Evolutionary conservation across 2,888 invertebrate genomes (phyloP).

Genomic region (Trachelus iudaicus): DNA sequence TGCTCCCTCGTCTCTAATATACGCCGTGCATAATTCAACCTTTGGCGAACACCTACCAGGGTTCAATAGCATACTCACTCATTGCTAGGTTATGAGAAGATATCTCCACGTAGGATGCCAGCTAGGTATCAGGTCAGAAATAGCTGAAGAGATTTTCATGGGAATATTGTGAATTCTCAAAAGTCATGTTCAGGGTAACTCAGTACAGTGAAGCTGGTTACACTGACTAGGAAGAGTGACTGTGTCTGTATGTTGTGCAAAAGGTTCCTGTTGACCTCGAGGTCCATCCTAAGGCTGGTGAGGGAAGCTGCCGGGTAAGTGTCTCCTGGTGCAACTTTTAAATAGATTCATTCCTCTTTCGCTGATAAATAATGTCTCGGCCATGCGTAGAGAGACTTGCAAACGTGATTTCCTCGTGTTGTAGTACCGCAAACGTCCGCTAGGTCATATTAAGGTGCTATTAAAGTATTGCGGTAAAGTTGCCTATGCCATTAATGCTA

Average conservation of each 20-base stretch:
- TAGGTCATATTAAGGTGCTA: neutral
- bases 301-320: neutral
- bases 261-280: neutral
- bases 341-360: conserved; percentile 2
- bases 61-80: neutral
- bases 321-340: neutral
- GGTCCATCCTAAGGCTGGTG: neutral
- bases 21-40: neutral
- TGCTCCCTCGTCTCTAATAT: neutral
- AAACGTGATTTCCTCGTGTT: neutral
- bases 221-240: neutral
- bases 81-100: neutral
- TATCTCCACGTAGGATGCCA: neutral
- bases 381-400: neutral
- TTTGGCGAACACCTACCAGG: neutral
- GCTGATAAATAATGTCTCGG: neutral
- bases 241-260: neutral
- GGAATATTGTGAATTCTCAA: neutral
- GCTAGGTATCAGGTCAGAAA: neutral
- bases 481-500: neutral
- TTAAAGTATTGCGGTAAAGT: neutral
- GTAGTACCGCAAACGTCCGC: neutral
- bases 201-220: neutral
- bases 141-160: neutral
- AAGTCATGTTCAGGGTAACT: neutral